A percentile compares a stretch with the other conserved stretches of the same genome.
Conservation (phyloP, 2,797 vertebrate genomes). For the Periophthalmus magnuspinnatus region DNA sequence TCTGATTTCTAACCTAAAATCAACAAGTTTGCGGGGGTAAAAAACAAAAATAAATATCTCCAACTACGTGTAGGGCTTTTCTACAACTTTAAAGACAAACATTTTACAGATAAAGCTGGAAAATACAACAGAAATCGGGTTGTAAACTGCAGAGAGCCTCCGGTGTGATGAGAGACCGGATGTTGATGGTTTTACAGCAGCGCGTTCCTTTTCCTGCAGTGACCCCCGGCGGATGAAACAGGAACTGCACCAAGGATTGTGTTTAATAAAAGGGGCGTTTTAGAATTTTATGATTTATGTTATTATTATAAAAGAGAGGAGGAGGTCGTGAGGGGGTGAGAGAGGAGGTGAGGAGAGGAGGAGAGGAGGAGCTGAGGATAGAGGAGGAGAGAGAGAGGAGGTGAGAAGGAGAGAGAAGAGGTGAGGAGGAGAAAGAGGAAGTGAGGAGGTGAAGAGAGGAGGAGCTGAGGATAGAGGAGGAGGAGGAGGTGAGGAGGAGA, state of each 20-base stretch:
- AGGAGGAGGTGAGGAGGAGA: no score
- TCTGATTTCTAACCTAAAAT: background rate
- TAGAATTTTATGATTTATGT: no score
- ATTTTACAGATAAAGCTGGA: slow-evolving; percentile 1
- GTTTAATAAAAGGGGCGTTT: no score
- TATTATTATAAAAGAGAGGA: no score
- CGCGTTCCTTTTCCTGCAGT: slow-evolving; percentile 45
- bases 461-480: no score
- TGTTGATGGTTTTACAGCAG: slow-evolving; percentile 44
- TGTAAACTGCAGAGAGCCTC: background rate
- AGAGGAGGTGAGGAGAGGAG: no score
- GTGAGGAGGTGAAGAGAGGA: no score
- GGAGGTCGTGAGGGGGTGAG: no score
- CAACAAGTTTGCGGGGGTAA: background rate
- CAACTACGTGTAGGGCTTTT: background rate
- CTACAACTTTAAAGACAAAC: slow-evolving; percentile 10
- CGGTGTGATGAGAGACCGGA: slow-evolving; percentile 63
- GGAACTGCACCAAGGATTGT: background rate
- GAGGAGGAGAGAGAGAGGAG: no score
- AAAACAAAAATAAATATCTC: background rate
- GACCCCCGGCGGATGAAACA: slow-evolving; percentile 31
- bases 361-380: no score
- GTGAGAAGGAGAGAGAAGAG: no score
- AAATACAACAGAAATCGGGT: background rate
- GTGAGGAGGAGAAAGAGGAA: no score